phyloP scores from a whole-genome alignment of 2,888 invertebrate species.

The Gibbula magus region DNA sequence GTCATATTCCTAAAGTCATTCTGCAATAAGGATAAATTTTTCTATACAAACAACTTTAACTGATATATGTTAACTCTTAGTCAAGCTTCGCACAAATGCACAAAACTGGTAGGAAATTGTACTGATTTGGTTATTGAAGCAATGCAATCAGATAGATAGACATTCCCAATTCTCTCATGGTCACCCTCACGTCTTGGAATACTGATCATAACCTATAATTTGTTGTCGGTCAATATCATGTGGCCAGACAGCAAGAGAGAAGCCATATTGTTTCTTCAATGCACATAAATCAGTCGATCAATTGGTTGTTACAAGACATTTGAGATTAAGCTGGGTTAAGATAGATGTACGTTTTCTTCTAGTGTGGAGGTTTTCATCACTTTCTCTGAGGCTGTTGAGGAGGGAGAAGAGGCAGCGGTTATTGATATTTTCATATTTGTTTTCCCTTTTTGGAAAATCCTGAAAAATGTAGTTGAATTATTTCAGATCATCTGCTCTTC shows the following conservation, averaged over 20 bases:
- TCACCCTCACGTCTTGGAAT: background rate
- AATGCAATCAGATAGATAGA: no score
- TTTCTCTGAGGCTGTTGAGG: background rate
- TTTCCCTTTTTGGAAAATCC: no score
- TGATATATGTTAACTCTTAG: no score
- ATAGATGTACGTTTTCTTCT: background rate
- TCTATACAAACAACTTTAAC: no score
- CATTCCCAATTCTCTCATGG: background rate
- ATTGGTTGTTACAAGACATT: conserved; percentile 11
- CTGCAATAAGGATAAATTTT: no score
- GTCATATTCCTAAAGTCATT: no score
- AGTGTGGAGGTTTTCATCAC: background rate
- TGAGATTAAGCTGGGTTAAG: background rate
- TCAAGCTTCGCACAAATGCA: no score
- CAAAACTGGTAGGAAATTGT: no score
- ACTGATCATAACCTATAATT: conserved; percentile 2
- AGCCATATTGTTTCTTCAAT: conserved; percentile 5
- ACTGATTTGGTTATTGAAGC: no score
- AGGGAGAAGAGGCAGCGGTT: background rate
- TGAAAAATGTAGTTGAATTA: no score
- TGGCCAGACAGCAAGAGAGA: background rate
- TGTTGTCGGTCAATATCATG: conserved; percentile 3
- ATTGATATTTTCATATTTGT: no score
- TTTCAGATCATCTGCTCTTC: no score
- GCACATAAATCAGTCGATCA: conserved; percentile 13